Conservation (phyloP, 2,113 vertebrate species). For the Cheirogaleus medius region DNA sequence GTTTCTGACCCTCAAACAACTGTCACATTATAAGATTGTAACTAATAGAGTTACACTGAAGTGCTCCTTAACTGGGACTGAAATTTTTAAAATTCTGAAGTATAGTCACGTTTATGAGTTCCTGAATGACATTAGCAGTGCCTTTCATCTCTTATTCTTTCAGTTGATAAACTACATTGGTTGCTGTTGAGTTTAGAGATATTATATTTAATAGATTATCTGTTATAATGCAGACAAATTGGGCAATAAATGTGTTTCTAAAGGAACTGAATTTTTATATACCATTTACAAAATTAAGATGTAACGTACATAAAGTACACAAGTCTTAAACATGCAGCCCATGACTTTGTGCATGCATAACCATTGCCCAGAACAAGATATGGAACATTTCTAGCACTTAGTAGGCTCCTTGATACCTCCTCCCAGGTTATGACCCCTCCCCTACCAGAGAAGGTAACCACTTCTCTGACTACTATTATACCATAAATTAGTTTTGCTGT, state of each 20-base stretch:
- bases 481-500: neutral
- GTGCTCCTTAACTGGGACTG: neutral
- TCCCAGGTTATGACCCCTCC: neutral
- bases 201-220: neutral
- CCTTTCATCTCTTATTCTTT: neutral
- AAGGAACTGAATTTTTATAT: neutral
- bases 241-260: neutral
- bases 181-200: slow-evolving; percentile 1
- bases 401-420: neutral
- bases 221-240: neutral
- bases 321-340: neutral
- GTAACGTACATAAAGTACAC: neutral
- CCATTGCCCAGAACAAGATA: neutral
- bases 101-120: neutral
- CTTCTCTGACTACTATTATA: neutral
- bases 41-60: neutral
- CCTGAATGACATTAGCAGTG: neutral
- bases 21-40: neutral
- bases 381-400: neutral
- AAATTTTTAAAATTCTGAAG: neutral
- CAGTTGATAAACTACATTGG: neutral
- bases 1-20: neutral
- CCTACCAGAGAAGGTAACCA: neutral
- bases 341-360: neutral
- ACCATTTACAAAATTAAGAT: neutral